A percentile compares a stretch with the other conserved stretches of the same genome.
phyloP scores from a whole-genome alignment of 2,888 invertebrate genomes.

The Agonopterix heracliana region DNA sequence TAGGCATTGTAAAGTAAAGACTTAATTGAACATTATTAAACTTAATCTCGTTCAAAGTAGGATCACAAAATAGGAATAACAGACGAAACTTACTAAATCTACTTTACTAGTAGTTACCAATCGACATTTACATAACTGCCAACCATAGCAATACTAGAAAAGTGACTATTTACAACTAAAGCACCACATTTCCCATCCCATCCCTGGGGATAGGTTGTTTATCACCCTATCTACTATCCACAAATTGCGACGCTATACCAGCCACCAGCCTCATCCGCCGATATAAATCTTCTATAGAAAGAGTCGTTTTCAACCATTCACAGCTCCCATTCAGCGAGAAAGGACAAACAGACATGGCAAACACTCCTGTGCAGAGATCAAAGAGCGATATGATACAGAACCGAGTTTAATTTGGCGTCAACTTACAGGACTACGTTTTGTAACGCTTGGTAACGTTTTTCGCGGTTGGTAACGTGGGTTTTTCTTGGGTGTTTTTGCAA shows the following conservation, averaged over 20 bases:
- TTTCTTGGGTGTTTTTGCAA: too few relatives aligned
- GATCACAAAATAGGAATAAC: too few relatives aligned
- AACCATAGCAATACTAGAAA: too few relatives aligned
- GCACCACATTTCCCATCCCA: not conserved
- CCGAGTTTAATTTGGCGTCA: conserved; percentile 71
- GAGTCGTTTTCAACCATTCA: conserved; percentile 51
- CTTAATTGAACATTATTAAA: too few relatives aligned
- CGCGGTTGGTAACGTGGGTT: not conserved
- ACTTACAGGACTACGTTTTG: conserved; percentile 41
- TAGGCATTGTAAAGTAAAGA: too few relatives aligned
- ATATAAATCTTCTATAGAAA: conserved; percentile 70
- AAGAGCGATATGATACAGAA: conserved; percentile 70
- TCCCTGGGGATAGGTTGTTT: conserved; percentile 19
- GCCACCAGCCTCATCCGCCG: conserved; percentile 40
- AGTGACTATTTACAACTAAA: too few relatives aligned
- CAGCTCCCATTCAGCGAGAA: conserved; percentile 50
- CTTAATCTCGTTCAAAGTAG: too few relatives aligned
- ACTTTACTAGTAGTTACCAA: too few relatives aligned
- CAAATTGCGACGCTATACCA: conserved; percentile 69
- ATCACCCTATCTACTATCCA: conserved; percentile 65
- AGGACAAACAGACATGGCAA: conserved; percentile 59
- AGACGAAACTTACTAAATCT: too few relatives aligned
- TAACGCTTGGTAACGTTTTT: too few relatives aligned
- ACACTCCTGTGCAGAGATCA: conserved; percentile 64
- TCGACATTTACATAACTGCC: too few relatives aligned